Evolutionary conservation across 2,113 vertebrate genomes (phyloP).

Genomic region (Azemiops feae): DNA sequence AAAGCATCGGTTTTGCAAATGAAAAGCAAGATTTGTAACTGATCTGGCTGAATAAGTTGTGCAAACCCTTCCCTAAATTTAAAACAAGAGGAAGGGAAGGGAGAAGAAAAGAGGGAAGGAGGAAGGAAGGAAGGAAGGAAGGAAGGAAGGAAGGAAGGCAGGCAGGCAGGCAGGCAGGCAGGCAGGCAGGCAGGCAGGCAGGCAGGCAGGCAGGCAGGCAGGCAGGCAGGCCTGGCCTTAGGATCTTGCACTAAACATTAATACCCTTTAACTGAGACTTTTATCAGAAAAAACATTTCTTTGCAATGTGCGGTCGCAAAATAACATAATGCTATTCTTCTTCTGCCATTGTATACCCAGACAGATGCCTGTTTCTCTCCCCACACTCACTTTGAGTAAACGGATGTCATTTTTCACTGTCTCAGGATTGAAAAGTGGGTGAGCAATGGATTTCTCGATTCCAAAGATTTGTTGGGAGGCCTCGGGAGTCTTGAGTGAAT

Average conservation of each 20-base stretch:
- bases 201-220: too few relatives aligned
- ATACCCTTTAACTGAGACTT: neutral
- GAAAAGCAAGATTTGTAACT: neutral
- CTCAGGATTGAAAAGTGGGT: slow-evolving; percentile 42
- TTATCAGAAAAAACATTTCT: neutral
- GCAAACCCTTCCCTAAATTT: neutral
- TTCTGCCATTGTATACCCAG: neutral
- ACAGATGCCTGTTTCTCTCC: neutral
- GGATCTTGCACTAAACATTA: neutral
- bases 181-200: too few relatives aligned
- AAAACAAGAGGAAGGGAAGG: neutral
- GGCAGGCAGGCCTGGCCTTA: neutral
- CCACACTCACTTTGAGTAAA: slow-evolving; percentile 63
- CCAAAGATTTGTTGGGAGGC: slow-evolving; percentile 60
- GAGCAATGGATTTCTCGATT: slow-evolving; percentile 35
- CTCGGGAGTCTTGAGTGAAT: slow-evolving; percentile 50
- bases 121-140: too few relatives aligned
- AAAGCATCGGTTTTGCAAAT: neutral
- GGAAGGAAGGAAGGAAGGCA: too few relatives aligned
- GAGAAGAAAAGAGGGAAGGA: accelerated
- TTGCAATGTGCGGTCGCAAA: neutral
- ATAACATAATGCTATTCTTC: neutral
- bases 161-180: too few relatives aligned
- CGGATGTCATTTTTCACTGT: slow-evolving; percentile 62
- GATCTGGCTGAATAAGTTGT: neutral